Percentiles rank a stretch among this genome's conserved stretches.
Evolutionary conservation across 2,113 vertebrate species (phyloP).

Genomic region (Carassius carassius): DNA sequence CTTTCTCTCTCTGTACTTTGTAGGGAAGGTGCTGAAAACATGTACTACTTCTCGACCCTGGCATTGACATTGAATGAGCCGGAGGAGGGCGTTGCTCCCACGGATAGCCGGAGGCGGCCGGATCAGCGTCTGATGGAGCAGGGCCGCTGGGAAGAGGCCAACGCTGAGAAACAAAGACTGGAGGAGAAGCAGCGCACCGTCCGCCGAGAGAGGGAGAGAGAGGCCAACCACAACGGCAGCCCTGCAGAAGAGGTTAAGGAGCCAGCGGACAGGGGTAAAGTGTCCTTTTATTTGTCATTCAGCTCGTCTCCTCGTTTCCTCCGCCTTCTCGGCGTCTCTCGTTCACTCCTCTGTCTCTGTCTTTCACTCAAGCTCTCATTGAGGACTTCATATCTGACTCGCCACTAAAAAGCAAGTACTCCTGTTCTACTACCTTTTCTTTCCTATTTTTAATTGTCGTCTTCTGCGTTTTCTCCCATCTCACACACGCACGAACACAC

Average conservation of each 20-base stretch:
- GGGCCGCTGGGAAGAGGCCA: constrained; percentile 94
- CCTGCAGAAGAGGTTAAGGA: constrained; percentile 77
- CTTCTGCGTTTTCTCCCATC: background rate
- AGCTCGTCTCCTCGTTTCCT: constrained; percentile 11
- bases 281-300: background rate
- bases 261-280: background rate
- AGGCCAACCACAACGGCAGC: constrained; percentile 73
- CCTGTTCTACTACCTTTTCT: constrained; percentile 9
- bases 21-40: constrained; percentile 92
- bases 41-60: constrained; percentile 95
- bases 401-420: constrained; percentile 76
- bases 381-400: constrained; percentile 72
- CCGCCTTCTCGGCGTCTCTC: constrained; percentile 2
- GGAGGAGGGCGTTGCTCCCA: constrained; percentile 86
- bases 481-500: background rate
- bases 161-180: constrained; percentile 90
- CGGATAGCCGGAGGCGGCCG: constrained; percentile 88
- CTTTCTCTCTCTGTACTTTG: background rate
- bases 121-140: constrained; percentile 96
- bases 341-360: constrained; percentile 59
- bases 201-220: constrained; percentile 85
- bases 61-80: constrained; percentile 89
- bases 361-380: constrained; percentile 68
- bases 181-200: constrained; percentile 91
- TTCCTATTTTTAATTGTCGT: background rate